Evolutionary conservation across 2,888 invertebrate genomes (phyloP), one percentile per base, ranked within the genome.

Genomic region (Sipha maydis): DNA sequence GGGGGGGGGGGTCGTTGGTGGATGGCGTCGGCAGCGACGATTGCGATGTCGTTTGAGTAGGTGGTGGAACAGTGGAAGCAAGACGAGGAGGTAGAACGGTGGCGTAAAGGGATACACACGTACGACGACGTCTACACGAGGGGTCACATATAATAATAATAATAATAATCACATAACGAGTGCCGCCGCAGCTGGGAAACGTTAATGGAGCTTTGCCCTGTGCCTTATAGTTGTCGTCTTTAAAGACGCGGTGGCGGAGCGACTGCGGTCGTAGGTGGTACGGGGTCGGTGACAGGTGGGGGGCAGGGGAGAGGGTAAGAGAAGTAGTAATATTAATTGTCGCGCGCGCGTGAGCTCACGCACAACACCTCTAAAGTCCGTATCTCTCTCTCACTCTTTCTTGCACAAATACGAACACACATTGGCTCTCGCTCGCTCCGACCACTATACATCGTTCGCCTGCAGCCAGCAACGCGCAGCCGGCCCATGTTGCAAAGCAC

Each of bases 171-270:
- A 69, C 38, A 38, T 78, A 71, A 71, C 86, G 80, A 79, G 78
- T 67, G 41, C 3, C 14, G 69, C 80, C 41, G 79, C 88, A 88
- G 88, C 88, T 88, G 88, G 80, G 75, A 88, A 75, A 31, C 88
- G 88, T 88, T 88, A 88, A 88, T 82, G 80, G 88, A 88, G 73
- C 88, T 82, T 88, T 88, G 80, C 75, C 75, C 75, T 75, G 80
- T 54, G 78, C 85, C 69, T 41, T 25, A 73, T 41, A n/a, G 71
- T 48, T 38, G 84, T 61, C 77, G 76, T 77, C 85, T 78, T 48
- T 69, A 31, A 79, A 54, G 79, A 54, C 54, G 54, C 48, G 8
- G 67, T 38, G 56, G 54, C 31, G 9, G n/a, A 34, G 54, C 31
- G 9, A 14, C 48, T 19, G 25, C 31, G 28, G 38, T 31, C 0